A percentile compares a stretch with the other conserved stretches of the same genome.
Conservation (phyloP, 2,113 vertebrate genomes). For the Rynchops niger region DNA sequence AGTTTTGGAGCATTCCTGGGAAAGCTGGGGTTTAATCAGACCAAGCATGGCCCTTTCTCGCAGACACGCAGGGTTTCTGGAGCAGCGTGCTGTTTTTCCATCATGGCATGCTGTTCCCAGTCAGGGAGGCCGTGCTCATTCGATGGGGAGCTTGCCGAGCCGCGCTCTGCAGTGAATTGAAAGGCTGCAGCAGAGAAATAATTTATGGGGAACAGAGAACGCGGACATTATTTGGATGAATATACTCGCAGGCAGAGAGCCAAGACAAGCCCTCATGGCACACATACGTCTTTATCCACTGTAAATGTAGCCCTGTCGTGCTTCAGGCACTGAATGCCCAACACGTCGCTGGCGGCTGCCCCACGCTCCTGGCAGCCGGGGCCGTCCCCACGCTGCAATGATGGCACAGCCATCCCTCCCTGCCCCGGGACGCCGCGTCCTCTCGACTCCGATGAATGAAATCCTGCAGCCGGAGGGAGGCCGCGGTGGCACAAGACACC, state of each 20-base stretch:
- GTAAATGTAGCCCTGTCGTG: neutral
- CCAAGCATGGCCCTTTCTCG: neutral
- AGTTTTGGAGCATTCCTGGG: slow-evolving; percentile 10
- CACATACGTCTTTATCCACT: neutral
- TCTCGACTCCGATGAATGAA: neutral
- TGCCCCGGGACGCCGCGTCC: neutral
- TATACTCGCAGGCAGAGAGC: neutral
- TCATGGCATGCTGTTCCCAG: neutral
- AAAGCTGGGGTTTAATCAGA: neutral
- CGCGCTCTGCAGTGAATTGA: neutral
- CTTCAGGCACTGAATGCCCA: neutral
- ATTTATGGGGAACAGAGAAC: neutral
- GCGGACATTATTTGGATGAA: neutral
- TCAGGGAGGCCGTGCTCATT: neutral
- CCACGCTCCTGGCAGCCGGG: neutral
- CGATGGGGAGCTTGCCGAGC: neutral
- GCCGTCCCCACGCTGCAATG: neutral
- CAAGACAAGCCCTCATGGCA: neutral
- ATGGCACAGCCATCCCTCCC: neutral
- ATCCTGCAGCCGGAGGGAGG: neutral
- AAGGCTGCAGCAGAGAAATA: slow-evolving; percentile 2
- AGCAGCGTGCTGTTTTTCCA: neutral
- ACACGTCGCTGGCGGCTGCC: neutral
- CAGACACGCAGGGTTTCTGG: neutral
- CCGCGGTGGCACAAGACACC: neutral